Evolutionary conservation across 1,140 invertebrate genomes (phyloP).

Genomic region (Lineus longissimus): DNA sequence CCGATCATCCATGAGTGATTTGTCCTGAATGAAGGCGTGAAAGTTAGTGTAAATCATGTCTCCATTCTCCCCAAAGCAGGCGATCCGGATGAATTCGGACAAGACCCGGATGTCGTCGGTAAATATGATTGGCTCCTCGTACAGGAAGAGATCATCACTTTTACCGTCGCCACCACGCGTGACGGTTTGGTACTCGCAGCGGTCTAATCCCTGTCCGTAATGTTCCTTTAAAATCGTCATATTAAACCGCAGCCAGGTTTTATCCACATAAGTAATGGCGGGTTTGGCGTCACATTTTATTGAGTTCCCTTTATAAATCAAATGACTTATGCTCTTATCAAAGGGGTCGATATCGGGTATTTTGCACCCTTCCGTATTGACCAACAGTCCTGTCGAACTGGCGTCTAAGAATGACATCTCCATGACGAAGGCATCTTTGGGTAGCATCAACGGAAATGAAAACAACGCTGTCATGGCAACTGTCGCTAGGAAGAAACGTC

Average conservation of each 20-base stretch:
- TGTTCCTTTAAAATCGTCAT: conserved; percentile 28
- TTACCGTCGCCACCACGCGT: conserved; percentile 26
- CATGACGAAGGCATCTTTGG: no score
- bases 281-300: conserved; percentile 58
- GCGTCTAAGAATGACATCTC: no score
- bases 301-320: conserved; percentile 60
- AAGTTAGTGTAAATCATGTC: conserved; percentile 51
- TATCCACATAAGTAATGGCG: conserved; percentile 49
- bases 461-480: no score
- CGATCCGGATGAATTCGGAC: conserved; percentile 41
- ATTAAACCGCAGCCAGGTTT: conserved; percentile 39
- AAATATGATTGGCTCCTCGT: conserved; percentile 3
- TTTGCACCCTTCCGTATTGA: conserved; percentile 71
- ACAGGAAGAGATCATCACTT: conserved; percentile 22
- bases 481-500: no score
- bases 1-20: conserved; percentile 41
- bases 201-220: conserved; percentile 35
- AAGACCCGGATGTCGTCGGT: conserved; percentile 12
- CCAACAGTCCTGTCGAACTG: conserved; percentile 59
- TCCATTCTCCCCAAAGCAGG: conserved; percentile 32
- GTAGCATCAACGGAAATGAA: no score
- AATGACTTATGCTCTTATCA: conserved; percentile 64
- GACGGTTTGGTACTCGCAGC: conserved; percentile 43
- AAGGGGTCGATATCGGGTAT: conserved; percentile 73
- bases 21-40: conserved; percentile 51